These are phyloP conservation scores for Heloderma charlesbogerti DNA, from an alignment of 2,113 vertebrate genomes.

Conservation along the genomic window DNA sequence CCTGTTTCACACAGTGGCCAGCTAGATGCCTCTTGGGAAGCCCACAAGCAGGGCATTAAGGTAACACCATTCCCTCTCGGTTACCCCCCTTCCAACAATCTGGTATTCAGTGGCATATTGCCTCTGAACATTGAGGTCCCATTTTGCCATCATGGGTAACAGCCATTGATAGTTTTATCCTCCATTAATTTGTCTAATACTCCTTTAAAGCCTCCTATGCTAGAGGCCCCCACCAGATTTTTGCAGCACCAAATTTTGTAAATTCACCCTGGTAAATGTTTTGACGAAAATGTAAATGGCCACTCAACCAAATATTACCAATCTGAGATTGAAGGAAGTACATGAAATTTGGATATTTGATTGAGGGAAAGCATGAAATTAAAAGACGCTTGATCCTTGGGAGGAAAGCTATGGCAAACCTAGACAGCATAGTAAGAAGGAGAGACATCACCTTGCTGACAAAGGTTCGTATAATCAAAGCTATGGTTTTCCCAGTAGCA, in stretches of 20 bases:
- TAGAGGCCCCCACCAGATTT: neutral
- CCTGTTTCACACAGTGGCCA: neutral
- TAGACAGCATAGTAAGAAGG: no score
- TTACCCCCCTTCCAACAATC: neutral
- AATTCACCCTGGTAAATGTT: neutral
- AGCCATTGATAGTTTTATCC: neutral
- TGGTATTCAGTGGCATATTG: neutral
- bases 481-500: no score
- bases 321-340: neutral
- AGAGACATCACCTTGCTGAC: no score
- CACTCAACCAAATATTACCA: neutral
- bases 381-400: no score
- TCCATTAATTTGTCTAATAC: neutral
- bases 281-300: neutral
- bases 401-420: no score
- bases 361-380: no score
- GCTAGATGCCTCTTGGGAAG: neutral
- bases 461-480: no score
- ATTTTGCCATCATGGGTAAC: neutral
- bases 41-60: neutral
- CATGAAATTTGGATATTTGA: neutral
- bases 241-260: neutral
- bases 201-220: neutral
- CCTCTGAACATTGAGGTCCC: neutral
- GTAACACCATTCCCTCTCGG: neutral